Base-by-base conservation (phyloP, 2,113 vertebrate species). In the Silurus meridionalis region DNA sequence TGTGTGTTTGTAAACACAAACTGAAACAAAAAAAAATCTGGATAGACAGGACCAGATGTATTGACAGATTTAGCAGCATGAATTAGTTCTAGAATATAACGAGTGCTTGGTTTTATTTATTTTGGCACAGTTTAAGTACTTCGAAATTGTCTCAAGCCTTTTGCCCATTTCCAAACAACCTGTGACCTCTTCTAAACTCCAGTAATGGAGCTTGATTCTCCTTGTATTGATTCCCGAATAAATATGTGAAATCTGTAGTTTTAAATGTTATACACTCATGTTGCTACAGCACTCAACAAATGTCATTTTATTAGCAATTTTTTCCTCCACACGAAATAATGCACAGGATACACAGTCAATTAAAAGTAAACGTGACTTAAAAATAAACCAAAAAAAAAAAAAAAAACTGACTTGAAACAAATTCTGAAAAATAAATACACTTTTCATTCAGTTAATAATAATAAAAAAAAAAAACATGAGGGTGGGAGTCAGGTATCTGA, bases 341-440 rank as follows among this genome's bases (percentile, higher is more conserved):
- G 84, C 80, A 89, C 90, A 90, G 89, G 88, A 92, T 87, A 90
- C 84, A 83, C 86, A 88, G 82, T 90, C 89, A 92, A 88, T 80
- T 77, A 85, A 88, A 64, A 82, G 19, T 83, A 87, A 90, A 91
- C 84, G 88, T 86, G 91, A 91, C 84, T 88, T 84, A 53, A 86
- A 86, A 81, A 91, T 92, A 92, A 90, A 92, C 91, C 91, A 77
- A 85, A 89, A 90, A 88, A 88, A 89, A 89, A 90, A 90, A 92
- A 88, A 77, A 87, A 58, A 92, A 90, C 85, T 83, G 87, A 91
- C 90, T 91, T 81, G 91, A 81, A 91, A 91, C 90, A 83, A 93
- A 87, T 91, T 92, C 92, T 92, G 90, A 94, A 95, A 80, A 95
- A 95, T 94, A 95, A 95, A 95, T 95, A 95, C 91, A 91, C 91